Evolutionary conservation across 2,888 invertebrate species (phyloP).

Genomic region (Tinea trinotella): DNA sequence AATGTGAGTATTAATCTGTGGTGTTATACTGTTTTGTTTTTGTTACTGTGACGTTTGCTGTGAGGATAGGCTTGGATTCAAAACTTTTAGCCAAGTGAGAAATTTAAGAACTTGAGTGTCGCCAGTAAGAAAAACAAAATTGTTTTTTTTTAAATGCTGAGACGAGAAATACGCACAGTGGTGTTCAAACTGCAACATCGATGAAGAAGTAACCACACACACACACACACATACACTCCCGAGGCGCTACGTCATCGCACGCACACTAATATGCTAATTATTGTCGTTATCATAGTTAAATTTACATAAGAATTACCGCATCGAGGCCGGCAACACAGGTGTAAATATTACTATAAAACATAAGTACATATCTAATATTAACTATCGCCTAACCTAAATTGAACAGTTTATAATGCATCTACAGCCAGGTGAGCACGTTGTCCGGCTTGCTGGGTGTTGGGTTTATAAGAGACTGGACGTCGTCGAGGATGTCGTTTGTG

Average conservation of each 20-base stretch:
- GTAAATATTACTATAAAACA: constrained; percentile 7
- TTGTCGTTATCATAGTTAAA: constrained; percentile 57
- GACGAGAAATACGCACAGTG: constrained; percentile 48
- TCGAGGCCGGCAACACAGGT: constrained; percentile 26
- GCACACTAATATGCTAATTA: constrained; percentile 40
- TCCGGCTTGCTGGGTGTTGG: constrained; percentile 89
- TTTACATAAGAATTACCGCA: constrained; percentile 51
- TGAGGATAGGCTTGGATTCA: no score
- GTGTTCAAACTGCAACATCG: constrained; percentile 22
- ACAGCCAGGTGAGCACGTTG: constrained; percentile 90
- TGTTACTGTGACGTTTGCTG: not conserved
- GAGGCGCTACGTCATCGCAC: constrained; percentile 21
- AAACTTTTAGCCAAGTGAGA: no score
- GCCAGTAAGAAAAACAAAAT: not conserved
- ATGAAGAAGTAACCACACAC: constrained; percentile 18
- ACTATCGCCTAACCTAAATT: constrained; percentile 37
- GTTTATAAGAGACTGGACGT: constrained; percentile 91
- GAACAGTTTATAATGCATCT: constrained; percentile 39
- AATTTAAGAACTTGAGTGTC: no score
- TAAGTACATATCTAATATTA: constrained; percentile 19
- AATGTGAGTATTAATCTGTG: not conserved
- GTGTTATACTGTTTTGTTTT: not conserved
- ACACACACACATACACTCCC: constrained; percentile 25
- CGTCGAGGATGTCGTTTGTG: constrained; percentile 88
- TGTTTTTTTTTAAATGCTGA: constrained; percentile 52